Percentiles rank a stretch among this genome's conserved stretches.
Evolutionary conservation across 2,888 invertebrate genomes (phyloP).

Genomic region (Temnothorax unifasciatus): DNA sequence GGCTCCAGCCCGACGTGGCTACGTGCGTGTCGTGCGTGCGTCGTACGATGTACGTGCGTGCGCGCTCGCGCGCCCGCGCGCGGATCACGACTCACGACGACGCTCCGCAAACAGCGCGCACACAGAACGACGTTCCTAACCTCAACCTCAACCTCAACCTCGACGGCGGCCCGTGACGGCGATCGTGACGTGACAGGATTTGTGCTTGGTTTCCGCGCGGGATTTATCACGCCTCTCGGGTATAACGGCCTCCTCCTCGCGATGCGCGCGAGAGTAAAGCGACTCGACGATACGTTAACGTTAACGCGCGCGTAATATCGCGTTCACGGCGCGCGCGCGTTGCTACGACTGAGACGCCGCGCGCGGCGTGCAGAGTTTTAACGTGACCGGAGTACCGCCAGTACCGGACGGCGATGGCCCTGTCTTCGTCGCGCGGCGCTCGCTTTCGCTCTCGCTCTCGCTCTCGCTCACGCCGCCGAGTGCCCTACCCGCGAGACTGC

Average conservation of each 20-base stretch:
- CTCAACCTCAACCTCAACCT: conserved; percentile 57
- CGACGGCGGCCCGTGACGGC: background rate
- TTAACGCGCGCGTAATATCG: background rate
- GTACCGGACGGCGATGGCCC: conserved; percentile 53
- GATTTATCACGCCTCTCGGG: background rate
- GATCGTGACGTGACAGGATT: background rate
- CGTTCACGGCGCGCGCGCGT: conserved; percentile 79
- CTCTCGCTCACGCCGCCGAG: background rate
- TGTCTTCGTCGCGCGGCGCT: conserved; percentile 40
- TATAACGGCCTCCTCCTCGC: background rate
- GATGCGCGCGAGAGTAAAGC: background rate
- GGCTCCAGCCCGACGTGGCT: conserved; percentile 15
- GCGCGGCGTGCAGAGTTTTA: conserved; percentile 78
- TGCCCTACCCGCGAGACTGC: conserved; percentile 12
- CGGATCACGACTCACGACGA: conserved; percentile 9
- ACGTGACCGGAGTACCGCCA: conserved; percentile 70
- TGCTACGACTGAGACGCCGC: conserved; percentile 84
- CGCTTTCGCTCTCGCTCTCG: conserved; percentile 47
- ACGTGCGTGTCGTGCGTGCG: no score
- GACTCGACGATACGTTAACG: background rate
- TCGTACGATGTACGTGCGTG: conserved; percentile 21
- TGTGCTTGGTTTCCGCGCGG: background rate
- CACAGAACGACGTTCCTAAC: conserved; percentile 60
- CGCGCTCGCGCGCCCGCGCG: background rate
- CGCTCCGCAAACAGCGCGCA: conserved; percentile 4